These are phyloP conservation scores for Habrosyne pyritoides DNA, from an alignment of 2,888 invertebrate species.

Conservation along the genomic window DNA sequence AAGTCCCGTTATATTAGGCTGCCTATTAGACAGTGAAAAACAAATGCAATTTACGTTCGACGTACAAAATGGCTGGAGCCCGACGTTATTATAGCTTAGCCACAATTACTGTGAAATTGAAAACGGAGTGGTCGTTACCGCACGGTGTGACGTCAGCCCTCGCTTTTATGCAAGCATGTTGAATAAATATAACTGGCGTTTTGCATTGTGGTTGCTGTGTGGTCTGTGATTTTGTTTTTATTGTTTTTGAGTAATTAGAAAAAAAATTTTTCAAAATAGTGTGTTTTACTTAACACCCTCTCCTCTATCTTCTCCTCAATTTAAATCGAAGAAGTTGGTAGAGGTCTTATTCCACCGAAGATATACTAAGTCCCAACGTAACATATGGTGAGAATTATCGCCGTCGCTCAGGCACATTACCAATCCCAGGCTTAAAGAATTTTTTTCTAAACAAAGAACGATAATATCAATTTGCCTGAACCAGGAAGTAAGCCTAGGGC, in stretches of 20 bases:
- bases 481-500: too few relatives aligned
- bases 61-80: slow-evolving; percentile 66
- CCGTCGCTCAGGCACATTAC: too few relatives aligned
- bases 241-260: not conserved
- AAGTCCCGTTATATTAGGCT: slow-evolving; percentile 10
- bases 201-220: not conserved
- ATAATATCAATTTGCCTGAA: too few relatives aligned
- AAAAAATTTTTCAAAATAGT: too few relatives aligned
- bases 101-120: slow-evolving; percentile 80
- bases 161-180: slow-evolving; percentile 17
- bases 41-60: slow-evolving; percentile 71
- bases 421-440: too few relatives aligned
- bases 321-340: too few relatives aligned
- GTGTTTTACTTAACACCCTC: too few relatives aligned
- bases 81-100: slow-evolving; percentile 67
- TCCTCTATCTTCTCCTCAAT: too few relatives aligned
- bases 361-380: too few relatives aligned
- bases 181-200: not conserved
- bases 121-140: slow-evolving; percentile 69
- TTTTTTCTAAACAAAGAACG: too few relatives aligned
- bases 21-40: slow-evolving; percentile 54
- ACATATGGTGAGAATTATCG: too few relatives aligned
- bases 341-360: too few relatives aligned
- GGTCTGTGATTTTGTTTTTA: slow-evolving; percentile 16
- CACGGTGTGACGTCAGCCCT: slow-evolving; percentile 50